A percentile compares a stretch with the other conserved stretches of the same genome.
These are phyloP conservation scores for Oligia fasciuncula DNA, from an alignment of 2,888 invertebrate species.

Conservation along the genomic window DNA sequence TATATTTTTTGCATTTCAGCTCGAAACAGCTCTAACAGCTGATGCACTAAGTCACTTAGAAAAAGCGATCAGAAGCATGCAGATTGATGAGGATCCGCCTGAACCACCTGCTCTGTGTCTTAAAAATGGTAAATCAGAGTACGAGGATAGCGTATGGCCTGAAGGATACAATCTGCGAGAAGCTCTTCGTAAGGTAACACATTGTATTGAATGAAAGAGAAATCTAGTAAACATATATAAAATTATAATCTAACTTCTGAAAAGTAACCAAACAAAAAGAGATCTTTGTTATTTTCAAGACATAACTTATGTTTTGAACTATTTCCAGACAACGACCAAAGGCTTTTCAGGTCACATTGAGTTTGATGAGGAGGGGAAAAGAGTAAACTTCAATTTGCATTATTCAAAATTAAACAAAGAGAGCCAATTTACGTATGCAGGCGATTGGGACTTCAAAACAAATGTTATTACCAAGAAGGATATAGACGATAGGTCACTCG, in stretches of 20 bases:
- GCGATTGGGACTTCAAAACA: constrained; percentile 88
- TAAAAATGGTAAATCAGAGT: constrained; percentile 90
- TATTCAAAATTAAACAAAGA: constrained; percentile 87
- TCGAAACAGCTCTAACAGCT: constrained; percentile 82
- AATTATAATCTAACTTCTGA: not conserved
- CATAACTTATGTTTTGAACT: not conserved
- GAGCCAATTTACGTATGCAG: constrained; percentile 89
- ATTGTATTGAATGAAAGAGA: not conserved
- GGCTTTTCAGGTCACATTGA: constrained; percentile 92
- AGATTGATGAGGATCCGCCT: constrained; percentile 62
- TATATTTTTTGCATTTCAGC: constrained; percentile 63
- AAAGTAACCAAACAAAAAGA: not conserved
- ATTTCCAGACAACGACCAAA: constrained; percentile 84
- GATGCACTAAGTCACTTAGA: constrained; percentile 85
- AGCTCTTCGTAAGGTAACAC: constrained; percentile 73
- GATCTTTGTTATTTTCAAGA: not conserved
- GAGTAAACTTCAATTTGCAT: constrained; percentile 91
- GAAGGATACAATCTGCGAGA: constrained; percentile 74
- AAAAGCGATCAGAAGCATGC: constrained; percentile 78
- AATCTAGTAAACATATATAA: not conserved
- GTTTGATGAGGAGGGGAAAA: constrained; percentile 92
- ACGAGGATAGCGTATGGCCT: constrained; percentile 76
- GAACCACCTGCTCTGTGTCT: constrained; percentile 92
- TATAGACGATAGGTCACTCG: constrained; percentile 77
- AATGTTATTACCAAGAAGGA: constrained; percentile 75